Base-by-base conservation (phyloP, 2,797 vertebrate species). In the Neopelma chrysocephalum region DNA sequence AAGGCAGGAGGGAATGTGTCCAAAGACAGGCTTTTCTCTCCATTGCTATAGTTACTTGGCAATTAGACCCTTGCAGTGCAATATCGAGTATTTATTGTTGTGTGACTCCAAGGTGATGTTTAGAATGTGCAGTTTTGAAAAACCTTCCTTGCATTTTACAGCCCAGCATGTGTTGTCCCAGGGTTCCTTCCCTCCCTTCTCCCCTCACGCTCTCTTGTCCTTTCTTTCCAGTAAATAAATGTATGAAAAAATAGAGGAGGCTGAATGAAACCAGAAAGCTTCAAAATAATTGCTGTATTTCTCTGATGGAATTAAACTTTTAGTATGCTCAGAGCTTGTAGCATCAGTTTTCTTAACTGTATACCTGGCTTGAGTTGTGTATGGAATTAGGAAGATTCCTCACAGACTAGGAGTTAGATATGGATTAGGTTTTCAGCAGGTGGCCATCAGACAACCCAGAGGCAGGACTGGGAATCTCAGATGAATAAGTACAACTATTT, bases 21-120 rank as follows among this genome's bases (percentile, higher is more conserved):
- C 93, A 94, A 85, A 86, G 82, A 19, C 92, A 96, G 92, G 31
- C 77, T 94, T 93, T 87, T 73, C 84, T 78, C 64, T 79, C 26
- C 43, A 94, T 97, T 90, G 93, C 90, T 94, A 93, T 89, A 93
- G 95, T 93, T 91, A 95, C 89, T 83, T 94, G 87, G 91, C 96
- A 94, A 80, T 92, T 87, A 87, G 68, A 82, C 47, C 26, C n/a
- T 83, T 15, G 11, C 69, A 53, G 50, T 72, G 86, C 51, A 95
- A 84, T 80, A 66, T 45, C 47, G 53, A 91, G 14, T 87, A 94
- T 94, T 95, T 96, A 95, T 97, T 93, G 84, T 92, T 61, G 40
- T 82, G 79, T 54, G 90, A 61, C 36, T 94, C 90, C 87, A 91
- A 93, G 92, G 91, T 95, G 82, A 96, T 95, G 87, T 94, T 94